Evolutionary conservation across 2,888 invertebrate species (phyloP).

Genomic region (Drosophila pullipes): DNA sequence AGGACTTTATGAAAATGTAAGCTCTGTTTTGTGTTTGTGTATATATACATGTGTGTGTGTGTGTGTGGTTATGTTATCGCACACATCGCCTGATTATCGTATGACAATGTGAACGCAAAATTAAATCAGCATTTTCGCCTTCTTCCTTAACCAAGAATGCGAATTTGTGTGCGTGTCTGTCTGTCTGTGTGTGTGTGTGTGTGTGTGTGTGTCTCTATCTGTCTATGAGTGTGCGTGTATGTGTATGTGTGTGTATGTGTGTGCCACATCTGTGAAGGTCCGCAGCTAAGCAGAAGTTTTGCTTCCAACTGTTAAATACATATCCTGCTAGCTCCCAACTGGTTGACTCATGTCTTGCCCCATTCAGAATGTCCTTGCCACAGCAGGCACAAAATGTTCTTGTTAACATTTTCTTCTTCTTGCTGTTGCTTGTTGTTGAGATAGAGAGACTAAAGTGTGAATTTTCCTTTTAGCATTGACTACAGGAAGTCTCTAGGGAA

Average conservation of each 20-base stretch:
- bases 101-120: constrained; percentile 77
- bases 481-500: not conserved
- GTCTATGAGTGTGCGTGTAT: not conserved
- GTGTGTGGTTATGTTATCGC: constrained; percentile 50
- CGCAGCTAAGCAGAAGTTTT: constrained; percentile 42
- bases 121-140: constrained; percentile 77
- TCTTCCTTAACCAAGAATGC: constrained; percentile 37
- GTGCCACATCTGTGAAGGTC: constrained; percentile 33
- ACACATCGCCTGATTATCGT: constrained; percentile 68
- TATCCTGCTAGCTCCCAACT: constrained; percentile 24
- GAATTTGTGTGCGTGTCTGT: not conserved
- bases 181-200: not conserved
- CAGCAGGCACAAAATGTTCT: constrained; percentile 17
- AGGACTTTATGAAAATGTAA: constrained; percentile 43
- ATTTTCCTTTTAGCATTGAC: constrained; percentile 9
- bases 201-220: not conserved
- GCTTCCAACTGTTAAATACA: constrained; percentile 51
- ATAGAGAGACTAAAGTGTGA: constrained; percentile 5
- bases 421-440: not conserved
- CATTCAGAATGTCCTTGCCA: constrained; percentile 25
- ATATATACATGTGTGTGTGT: not conserved
- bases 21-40: constrained; percentile 27
- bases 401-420: constrained; percentile 3
- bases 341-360: constrained; percentile 10
- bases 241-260: not conserved